phyloP scores from a whole-genome alignment of 2,113 vertebrate species.

The Chamaetylas fuelleborni region DNA sequence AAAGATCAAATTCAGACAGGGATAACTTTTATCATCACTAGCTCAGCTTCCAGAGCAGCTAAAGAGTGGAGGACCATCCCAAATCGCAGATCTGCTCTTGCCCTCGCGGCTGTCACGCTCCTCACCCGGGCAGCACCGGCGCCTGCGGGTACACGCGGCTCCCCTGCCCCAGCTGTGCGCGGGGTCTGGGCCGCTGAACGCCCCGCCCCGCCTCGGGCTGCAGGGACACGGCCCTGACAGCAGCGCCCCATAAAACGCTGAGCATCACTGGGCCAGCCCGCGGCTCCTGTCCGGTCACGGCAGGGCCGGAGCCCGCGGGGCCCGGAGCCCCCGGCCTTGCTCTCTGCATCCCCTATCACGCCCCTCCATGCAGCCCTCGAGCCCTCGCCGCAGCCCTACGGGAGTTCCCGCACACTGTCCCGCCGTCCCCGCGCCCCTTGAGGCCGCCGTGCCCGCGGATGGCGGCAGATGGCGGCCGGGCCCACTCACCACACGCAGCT shows the following conservation, averaged over 20 bases:
- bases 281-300: background rate
- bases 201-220: too few relatives aligned
- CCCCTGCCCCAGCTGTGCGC: background rate
- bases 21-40: slow-evolving; percentile 71
- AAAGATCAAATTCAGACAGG: slow-evolving; percentile 59
- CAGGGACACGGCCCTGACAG: background rate
- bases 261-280: background rate
- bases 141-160: background rate
- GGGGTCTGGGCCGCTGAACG: background rate
- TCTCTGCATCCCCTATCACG: rapidly evolving
- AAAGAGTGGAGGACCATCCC: rapidly evolving
- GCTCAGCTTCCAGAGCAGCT: slow-evolving; percentile 34
- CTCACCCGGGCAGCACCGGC: background rate
- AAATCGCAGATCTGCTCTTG: rapidly evolving
- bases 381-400: rapidly evolving
- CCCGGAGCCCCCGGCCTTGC: background rate
- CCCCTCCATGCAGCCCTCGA: rapidly evolving
- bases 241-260: rapidly evolving
- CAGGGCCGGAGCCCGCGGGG: background rate
- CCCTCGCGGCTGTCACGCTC: rapidly evolving
- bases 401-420: too few relatives aligned
- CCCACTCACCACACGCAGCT: rapidly evolving
- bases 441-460: background rate
- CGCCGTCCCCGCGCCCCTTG: rapidly evolving
- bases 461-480: rapidly evolving